Evolutionary conservation across 2,113 vertebrate genomes (phyloP), one percentile per base, ranked within the genome.

Genomic region (Hydrolagus affinis): DNA sequence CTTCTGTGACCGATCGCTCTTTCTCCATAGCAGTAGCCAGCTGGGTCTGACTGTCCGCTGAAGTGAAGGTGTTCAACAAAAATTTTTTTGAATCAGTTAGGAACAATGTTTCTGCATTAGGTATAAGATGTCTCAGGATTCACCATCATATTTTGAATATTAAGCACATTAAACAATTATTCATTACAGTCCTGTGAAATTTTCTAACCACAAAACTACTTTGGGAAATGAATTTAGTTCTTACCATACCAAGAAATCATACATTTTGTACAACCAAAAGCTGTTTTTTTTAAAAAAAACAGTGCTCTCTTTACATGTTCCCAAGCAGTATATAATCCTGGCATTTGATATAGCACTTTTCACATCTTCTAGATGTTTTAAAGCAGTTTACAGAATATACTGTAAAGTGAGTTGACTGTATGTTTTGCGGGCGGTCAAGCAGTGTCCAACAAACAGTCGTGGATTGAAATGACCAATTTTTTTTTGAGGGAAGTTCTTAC

Each of bases 11-110:
- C 0, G 96, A 93, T 2, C 96, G 94, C 88, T 99, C 97, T 89
- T 96, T 96, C 89, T 99, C 96, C 87, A 97, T 91, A 19, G 96
- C 95, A 44, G 95, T 93, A 30, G 97, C 97, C 86, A 98, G 91
- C 89, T 97, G 95, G 28, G 95, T 89, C 89, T 99, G 96, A 25
- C 97, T 94, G 69, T 98, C 96, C 85, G 90, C 98, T 99, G 89
- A 73, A 8, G 68, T 19, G 0, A 89, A 85, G 44, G 44, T 44
- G 6, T 44, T 44, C 1, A 17, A 80, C 62, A 28, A 28, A 80
- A 12, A 23, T 11, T 59, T 57, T 57, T 76, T 59, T 57, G 44
- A 21, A 12, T 21, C 14, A n/a, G 71, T 11, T 30, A 73, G 30
- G 23, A 11, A 21, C 12, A 85, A 68, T 25, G 17, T 11, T 30